Evolutionary conservation across 2,888 invertebrate genomes (phyloP).

Genomic region (Epistrophe eligans): DNA sequence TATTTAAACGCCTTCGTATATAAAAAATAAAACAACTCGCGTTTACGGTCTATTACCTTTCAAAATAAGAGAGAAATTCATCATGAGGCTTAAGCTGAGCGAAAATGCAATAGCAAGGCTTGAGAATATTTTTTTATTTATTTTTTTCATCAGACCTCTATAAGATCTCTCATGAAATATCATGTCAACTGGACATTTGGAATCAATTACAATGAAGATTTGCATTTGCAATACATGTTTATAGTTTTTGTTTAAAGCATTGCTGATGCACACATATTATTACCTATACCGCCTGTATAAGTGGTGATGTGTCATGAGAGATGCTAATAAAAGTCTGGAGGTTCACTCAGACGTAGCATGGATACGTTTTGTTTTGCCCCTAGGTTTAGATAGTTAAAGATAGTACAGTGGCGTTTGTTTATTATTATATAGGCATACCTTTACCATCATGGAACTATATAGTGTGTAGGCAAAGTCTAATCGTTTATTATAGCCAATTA

Average conservation of each 20-base stretch:
- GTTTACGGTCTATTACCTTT: slow-evolving; percentile 58
- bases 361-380: slow-evolving; percentile 49
- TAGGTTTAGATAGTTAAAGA: slow-evolving; percentile 16
- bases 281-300: slow-evolving; percentile 43
- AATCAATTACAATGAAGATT: slow-evolving; percentile 68
- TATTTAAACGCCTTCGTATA: not conserved
- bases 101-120: not conserved
- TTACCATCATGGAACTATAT: slow-evolving; percentile 10
- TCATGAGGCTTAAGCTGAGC: slow-evolving; percentile 3
- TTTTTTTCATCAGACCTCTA: not conserved
- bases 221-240: slow-evolving; percentile 44
- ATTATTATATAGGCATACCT: slow-evolving; percentile 1
- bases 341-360: slow-evolving; percentile 55
- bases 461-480: slow-evolving; percentile 52
- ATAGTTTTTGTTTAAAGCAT: not conserved
- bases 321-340: slow-evolving; percentile 62
- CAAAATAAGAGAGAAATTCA: slow-evolving; percentile 60
- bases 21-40: not conserved
- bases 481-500: slow-evolving; percentile 56
- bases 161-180: slow-evolving; percentile 36
- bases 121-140: slow-evolving; percentile 15
- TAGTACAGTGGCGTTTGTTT: slow-evolving; percentile 20
- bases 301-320: slow-evolving; percentile 71
- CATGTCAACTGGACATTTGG: slow-evolving; percentile 69
- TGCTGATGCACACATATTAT: slow-evolving; percentile 27